Evolutionary conservation across 2,113 vertebrate species (phyloP), one percentile per base, ranked within the genome.

Genomic region (Proteles cristata): DNA sequence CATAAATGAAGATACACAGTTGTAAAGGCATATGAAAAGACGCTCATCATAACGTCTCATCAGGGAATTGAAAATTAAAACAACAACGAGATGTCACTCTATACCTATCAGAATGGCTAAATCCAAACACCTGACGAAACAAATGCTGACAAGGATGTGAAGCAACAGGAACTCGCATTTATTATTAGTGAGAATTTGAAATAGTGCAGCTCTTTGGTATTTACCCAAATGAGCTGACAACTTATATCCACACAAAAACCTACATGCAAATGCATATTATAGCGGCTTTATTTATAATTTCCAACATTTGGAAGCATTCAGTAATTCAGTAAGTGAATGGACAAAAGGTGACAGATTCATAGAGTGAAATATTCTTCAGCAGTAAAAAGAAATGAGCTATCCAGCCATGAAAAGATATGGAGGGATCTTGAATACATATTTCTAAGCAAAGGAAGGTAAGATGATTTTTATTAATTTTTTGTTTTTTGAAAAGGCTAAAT

Each of bases 61-160:
- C 21, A 87, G n/a, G 33, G 39, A 73, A 58, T 17, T 95, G 35
- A 45, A 93, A 93, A 93, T 53, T 48, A 87, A 93, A 82, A 31
- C 17, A 84, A 76, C 11, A 73, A n/a, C 55, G 5, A 76, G 69
- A 26, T 93, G 26, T 31, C 8, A 84, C 45, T 23, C 48, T 8
- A 50, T n/a, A 53, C 16, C 88, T 87, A 73, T 73, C 87, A 33
- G 58, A 68, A 82, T 35, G 12, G 25, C 35, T 65, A 80, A 83
- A 53, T 76, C 4, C 4, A 33, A 71, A 74, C 76, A 53, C 14
- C 10, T 55, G 65, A 45, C 26, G 88, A 61, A 84, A 74, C 4
- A 58, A 69, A 76, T 58, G 66, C 65, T 77, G 39, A 74, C 26
- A 76, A 89, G 45, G 43, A 33, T 82, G 31, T 1, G 1, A 23